A percentile compares a stretch with the other conserved stretches of the same genome.
Conservation (phyloP, 2,888 invertebrate genomes). For the Parapristionchus giblindavisi region DNA sequence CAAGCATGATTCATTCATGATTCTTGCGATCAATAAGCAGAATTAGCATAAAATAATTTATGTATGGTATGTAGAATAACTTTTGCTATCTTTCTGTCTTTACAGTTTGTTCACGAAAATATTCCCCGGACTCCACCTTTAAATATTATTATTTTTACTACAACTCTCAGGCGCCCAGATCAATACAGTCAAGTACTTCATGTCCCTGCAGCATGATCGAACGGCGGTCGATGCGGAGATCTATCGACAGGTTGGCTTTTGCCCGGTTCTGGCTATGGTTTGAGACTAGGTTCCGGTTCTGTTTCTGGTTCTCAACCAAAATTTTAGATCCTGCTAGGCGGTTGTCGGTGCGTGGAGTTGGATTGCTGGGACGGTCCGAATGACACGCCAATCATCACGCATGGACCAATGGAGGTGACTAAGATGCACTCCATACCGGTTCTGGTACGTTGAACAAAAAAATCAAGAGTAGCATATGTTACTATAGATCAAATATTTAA, state of each 20-base stretch:
- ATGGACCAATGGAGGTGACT: conserved; percentile 77
- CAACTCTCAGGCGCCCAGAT: conserved; percentile 54
- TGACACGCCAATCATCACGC: conserved; percentile 94
- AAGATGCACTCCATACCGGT: conserved; percentile 28
- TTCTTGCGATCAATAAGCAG: no score
- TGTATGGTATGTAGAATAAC: no score
- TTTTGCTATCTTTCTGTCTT: no score
- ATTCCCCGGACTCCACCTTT: no score
- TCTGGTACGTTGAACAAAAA: not conserved
- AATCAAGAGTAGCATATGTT: not conserved
- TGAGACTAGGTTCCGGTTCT: not conserved
- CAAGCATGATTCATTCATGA: no score
- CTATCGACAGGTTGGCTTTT: conserved; percentile 81
- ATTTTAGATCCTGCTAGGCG: conserved; percentile 82
- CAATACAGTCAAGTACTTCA: conserved; percentile 42
- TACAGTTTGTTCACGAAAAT: no score
- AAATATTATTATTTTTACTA: no score
- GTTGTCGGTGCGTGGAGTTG: conserved; percentile 95
- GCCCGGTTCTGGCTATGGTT: not conserved
- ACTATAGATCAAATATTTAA: no score
- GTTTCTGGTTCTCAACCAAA: not conserved
- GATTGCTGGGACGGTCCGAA: conserved; percentile 99
- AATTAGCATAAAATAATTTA: no score
- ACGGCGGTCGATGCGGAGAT: conserved; percentile 95
- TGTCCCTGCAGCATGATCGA: conserved; percentile 78